These are phyloP conservation scores for Drosophila orena DNA, from an alignment of 1,140 invertebrate genomes.

Conservation along the genomic window DNA sequence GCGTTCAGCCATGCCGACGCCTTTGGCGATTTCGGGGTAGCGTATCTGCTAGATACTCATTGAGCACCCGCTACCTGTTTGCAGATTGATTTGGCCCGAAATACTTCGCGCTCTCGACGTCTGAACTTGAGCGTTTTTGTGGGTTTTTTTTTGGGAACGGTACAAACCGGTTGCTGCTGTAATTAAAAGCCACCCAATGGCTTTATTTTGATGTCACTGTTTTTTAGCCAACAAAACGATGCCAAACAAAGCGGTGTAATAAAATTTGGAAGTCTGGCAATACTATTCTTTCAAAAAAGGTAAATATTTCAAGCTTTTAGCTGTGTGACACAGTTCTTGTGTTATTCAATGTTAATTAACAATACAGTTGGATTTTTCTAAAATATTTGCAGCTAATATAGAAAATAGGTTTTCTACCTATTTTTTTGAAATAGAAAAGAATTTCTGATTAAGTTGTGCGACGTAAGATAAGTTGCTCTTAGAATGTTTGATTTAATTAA, in stretches of 20 bases:
- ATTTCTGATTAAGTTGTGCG: too few relatives aligned
- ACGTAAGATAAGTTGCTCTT: too few relatives aligned
- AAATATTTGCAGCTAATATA: too few relatives aligned
- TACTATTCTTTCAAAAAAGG: background rate
- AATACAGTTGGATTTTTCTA: too few relatives aligned
- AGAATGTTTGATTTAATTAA: too few relatives aligned
- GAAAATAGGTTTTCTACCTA: too few relatives aligned
- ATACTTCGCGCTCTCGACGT: constrained; percentile 41
- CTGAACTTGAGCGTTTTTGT: constrained; percentile 46
- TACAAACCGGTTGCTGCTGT: constrained; percentile 67
- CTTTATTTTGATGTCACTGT: constrained; percentile 29
- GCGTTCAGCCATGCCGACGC: constrained; percentile 45
- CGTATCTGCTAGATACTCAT: constrained; percentile 44
- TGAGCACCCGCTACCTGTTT: constrained; percentile 56
- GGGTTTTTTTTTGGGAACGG: constrained; percentile 32
- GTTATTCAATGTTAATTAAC: too few relatives aligned
- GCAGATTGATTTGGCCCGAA: constrained; percentile 52
- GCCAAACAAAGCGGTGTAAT: constrained; percentile 20
- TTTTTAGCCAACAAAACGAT: constrained; percentile 6
- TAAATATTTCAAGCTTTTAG: background rate
- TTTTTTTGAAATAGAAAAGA: too few relatives aligned
- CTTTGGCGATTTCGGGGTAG: constrained; percentile 26
- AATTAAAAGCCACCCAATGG: constrained; percentile 57
- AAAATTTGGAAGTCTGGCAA: constrained; percentile 8
- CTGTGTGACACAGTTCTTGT: background rate